Conservation (phyloP, 1,140 invertebrate species). For the Magallana gigas region DNA sequence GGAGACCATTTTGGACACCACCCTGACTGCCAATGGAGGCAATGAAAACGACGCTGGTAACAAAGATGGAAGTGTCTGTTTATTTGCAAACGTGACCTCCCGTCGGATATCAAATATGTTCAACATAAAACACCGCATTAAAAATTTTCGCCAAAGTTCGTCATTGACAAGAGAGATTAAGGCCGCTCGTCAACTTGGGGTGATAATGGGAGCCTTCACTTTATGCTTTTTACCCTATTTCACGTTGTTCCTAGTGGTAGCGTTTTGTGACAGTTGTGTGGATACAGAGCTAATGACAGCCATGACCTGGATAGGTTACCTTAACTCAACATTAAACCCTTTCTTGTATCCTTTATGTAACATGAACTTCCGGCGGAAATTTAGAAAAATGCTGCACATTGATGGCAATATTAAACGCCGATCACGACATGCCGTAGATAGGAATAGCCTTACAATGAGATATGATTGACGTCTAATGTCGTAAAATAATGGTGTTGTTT, state of each 20-base stretch:
- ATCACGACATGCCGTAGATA: conserved; percentile 42
- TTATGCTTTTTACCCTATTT: conserved; percentile 85
- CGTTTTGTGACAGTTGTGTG: conserved; percentile 82
- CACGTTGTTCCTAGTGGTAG: conserved; percentile 83
- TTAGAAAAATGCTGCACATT: conserved; percentile 80
- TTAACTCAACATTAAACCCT: conserved; percentile 83
- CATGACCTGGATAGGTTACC: conserved; percentile 83
- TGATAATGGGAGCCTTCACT: conserved; percentile 85
- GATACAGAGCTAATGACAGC: conserved; percentile 75
- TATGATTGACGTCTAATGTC: conserved; percentile 51
- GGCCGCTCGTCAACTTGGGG: conserved; percentile 84
- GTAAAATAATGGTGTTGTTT: conserved; percentile 13
- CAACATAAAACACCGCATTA: conserved; percentile 67
- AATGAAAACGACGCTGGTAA: conserved; percentile 44
- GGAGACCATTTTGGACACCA: conserved; percentile 65
- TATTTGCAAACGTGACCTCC: conserved; percentile 66
- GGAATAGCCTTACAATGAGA: conserved; percentile 58
- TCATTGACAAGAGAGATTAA: conserved; percentile 83
- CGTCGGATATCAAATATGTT: conserved; percentile 63
- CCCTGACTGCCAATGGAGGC: conserved; percentile 43
- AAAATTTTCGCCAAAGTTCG: conserved; percentile 70
- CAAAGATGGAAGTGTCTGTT: conserved; percentile 55
- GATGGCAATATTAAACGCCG: conserved; percentile 39
- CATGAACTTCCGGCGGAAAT: conserved; percentile 81
- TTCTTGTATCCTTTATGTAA: conserved; percentile 83